Percentiles rank a stretch among this genome's conserved stretches.
phyloP scores from a whole-genome alignment of 2,113 vertebrate genomes.

The Ciconia boyciana region DNA sequence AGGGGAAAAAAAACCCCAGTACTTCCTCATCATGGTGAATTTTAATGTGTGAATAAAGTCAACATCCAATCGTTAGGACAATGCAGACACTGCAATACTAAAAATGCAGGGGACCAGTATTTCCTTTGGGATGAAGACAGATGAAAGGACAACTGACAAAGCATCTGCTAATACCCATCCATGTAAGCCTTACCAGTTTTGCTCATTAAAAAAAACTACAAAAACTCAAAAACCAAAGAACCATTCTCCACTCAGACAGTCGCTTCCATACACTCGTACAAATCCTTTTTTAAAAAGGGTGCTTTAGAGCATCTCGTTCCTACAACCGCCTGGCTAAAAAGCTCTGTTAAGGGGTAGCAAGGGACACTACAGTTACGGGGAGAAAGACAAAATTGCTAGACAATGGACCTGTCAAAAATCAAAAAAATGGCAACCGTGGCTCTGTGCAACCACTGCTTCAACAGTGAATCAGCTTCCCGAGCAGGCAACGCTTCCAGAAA shows the following conservation, averaged over 20 bases:
- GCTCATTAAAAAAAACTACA: background rate
- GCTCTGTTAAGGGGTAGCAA: background rate
- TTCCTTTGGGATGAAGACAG: background rate
- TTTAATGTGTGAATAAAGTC: background rate
- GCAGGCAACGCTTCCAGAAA: background rate
- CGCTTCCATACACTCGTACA: background rate
- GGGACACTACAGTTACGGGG: rapidly evolving
- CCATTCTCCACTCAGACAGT: background rate
- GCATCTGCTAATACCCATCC: background rate
- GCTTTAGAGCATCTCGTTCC: background rate
- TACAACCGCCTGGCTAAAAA: background rate
- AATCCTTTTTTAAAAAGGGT: background rate
- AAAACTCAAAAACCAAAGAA: background rate
- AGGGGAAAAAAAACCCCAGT: rapidly evolving
- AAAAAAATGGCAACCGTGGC: background rate
- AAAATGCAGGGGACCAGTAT: background rate
- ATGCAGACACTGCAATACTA: background rate
- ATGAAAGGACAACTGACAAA: background rate
- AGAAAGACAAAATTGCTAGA: background rate
- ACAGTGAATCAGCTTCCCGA: slow-evolving; percentile 42
- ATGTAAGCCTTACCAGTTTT: background rate
- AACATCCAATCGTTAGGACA: background rate
- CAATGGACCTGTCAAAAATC: background rate
- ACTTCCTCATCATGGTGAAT: background rate
- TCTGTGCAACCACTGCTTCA: background rate